Base-by-base conservation (phyloP, 1,140 invertebrate genomes). In the Drosophila orena region DNA sequence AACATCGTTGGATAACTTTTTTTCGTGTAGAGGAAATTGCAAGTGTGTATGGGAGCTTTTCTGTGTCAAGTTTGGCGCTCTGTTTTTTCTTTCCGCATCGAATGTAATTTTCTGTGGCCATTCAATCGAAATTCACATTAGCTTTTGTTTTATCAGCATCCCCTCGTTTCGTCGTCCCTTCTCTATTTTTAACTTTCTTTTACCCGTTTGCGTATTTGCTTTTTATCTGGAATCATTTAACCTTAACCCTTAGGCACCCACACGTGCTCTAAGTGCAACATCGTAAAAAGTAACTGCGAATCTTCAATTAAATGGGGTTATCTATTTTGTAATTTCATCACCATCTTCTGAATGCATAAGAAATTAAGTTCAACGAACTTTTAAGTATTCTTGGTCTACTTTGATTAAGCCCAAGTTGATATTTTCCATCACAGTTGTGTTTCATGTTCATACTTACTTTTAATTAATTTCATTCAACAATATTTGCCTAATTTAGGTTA, bases 41-140 rank as follows among this genome's bases (percentile, higher is more conserved):
- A 35, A 20, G n/a, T 35, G 47, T 57, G 58, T 47, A 17, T 59
- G 35, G 46, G 14, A 59, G 47, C 47, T 59, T 83, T 73, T 75
- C 69, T 78, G 59, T 81, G 74, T 79, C 61, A 78, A 83, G 46
- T 70, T 83, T 79, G 64, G 54, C 42, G 76, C 54, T 52, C 58
- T 61, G 52, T 54, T 59, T 58, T 53, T 58, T 73, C 37, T 64
- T 49, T 53, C 20, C 27, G 58, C 35, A 53, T 57, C 37, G 38
- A 43, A 61, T 49, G 40, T 14, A 69, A 64, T 75, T 81, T 34
- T 44, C 37, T 65, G 49, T 55, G 46, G 40, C 49, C 56, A 65
- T 61, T 75, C 46, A 61, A 53, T 60, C 52, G 30, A 14, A 58
- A 70, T 78, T 77, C 65, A 15, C 62, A 53, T 61, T 79, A 65